These are phyloP conservation scores for Heloderma charlesbogerti DNA, from an alignment of 2,113 vertebrate species.

Conservation along the genomic window DNA sequence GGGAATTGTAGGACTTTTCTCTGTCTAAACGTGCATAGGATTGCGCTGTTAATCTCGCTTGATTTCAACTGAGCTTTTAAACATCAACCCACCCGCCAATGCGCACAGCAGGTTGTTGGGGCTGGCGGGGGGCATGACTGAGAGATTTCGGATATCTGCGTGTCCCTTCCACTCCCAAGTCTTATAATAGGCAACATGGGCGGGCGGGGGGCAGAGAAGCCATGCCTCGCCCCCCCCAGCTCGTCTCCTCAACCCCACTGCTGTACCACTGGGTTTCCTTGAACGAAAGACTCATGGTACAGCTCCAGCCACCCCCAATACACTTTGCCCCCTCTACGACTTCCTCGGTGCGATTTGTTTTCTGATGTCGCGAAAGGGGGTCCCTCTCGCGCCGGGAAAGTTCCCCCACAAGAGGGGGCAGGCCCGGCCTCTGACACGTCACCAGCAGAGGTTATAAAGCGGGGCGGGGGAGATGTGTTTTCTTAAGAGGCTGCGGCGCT, in stretches of 20 bases:
- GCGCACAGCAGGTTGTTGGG: background rate
- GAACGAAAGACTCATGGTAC: too few species aligned
- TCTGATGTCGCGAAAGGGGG: background rate
- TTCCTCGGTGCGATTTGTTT: too few species aligned
- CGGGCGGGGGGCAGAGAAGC: too few species aligned
- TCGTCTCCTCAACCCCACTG: too few species aligned
- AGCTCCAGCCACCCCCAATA: too few species aligned
- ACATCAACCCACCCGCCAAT: background rate
- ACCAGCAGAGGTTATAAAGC: constrained; percentile 5
- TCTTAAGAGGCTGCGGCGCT: background rate
- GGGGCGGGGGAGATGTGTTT: background rate
- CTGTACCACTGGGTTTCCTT: too few species aligned
- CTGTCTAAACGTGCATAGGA: too few species aligned
- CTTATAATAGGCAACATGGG: too few species aligned
- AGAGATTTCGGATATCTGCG: background rate
- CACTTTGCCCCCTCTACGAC: background rate
- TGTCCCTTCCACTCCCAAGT: background rate
- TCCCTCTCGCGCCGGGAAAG: background rate
- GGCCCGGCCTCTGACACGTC: background rate
- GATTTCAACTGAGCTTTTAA: background rate
- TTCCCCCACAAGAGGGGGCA: background rate
- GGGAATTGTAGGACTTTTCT: too few species aligned
- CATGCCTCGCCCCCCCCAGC: too few species aligned
- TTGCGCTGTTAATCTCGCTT: too few species aligned
- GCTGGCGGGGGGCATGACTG: background rate